These are phyloP conservation scores for Mycalesis mineus DNA, from an alignment of 2,888 invertebrate species.

Conservation along the genomic window DNA sequence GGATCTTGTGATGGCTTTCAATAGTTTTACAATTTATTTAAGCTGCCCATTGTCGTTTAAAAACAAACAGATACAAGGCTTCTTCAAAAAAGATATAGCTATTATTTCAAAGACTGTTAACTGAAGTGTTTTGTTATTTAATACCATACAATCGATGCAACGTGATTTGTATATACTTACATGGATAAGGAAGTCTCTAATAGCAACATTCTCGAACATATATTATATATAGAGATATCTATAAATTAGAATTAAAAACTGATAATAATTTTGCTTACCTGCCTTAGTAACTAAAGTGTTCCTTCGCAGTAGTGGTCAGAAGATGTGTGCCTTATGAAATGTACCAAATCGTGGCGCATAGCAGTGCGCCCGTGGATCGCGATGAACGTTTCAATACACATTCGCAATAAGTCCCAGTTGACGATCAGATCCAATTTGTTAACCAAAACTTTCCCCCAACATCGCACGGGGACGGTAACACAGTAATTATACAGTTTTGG, in stretches of 20 bases:
- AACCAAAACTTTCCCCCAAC: conserved; percentile 67
- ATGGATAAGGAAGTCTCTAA: not conserved
- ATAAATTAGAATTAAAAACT: not conserved
- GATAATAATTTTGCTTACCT: conserved; percentile 18
- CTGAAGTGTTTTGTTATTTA: not conserved
- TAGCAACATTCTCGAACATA: not conserved
- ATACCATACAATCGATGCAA: not conserved
- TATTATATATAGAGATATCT: not conserved
- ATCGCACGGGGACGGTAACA: conserved; percentile 64
- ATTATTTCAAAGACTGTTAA: not conserved
- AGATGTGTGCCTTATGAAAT: conserved; percentile 87
- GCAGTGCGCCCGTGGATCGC: conserved; percentile 82
- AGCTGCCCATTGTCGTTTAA: no score
- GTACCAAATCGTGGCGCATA: conserved; percentile 86
- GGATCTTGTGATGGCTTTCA: no score
- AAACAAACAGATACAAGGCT: no score
- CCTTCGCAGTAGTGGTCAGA: conserved; percentile 88
- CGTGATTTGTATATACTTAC: not conserved
- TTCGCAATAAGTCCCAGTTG: conserved; percentile 70
- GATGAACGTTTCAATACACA: conserved; percentile 77
- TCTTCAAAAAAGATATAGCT: no score
- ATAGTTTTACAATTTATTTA: no score
- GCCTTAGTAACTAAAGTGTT: conserved; percentile 59
- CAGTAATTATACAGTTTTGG: conserved; percentile 59
- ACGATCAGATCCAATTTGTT: conserved; percentile 61